Evolutionary conservation across 2,888 invertebrate species (phyloP).

Genomic region (Ariolimax columbianus): DNA sequence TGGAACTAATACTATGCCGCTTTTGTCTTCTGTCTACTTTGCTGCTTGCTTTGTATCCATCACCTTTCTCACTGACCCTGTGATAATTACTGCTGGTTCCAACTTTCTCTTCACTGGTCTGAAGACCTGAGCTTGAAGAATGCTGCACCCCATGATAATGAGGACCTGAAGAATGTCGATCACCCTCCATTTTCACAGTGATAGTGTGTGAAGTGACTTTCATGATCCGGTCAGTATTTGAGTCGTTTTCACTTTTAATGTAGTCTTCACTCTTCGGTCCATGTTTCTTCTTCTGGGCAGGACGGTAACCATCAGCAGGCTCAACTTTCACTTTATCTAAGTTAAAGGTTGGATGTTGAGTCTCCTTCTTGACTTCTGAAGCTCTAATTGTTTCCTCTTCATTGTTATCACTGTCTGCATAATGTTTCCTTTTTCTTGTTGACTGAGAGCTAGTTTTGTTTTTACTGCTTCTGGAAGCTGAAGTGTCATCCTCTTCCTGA

Average conservation of each 20-base stretch:
- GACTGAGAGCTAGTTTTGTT: background rate
- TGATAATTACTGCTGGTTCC: background rate
- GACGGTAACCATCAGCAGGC: background rate
- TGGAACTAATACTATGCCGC: constrained; percentile 39
- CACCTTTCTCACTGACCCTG: background rate
- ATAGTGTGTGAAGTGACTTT: background rate
- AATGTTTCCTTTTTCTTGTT: constrained; percentile 3
- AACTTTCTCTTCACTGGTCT: background rate
- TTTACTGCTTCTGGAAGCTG: background rate
- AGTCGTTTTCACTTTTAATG: background rate
- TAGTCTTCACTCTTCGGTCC: background rate
- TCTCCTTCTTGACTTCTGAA: background rate
- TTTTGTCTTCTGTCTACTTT: constrained; percentile 38
- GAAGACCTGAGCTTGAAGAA: background rate
- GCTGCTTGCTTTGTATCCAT: background rate
- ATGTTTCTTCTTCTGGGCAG: background rate
- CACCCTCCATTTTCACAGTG: background rate
- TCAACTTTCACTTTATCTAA: background rate
- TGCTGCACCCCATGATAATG: background rate
- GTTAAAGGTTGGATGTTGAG: background rate
- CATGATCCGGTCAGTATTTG: background rate
- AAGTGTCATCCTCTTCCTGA: background rate
- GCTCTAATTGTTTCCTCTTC: background rate
- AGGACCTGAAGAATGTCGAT: background rate
- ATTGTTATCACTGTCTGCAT: background rate